Conservation (phyloP, 1,140 invertebrate species). For the Platyura marginata region DNA sequence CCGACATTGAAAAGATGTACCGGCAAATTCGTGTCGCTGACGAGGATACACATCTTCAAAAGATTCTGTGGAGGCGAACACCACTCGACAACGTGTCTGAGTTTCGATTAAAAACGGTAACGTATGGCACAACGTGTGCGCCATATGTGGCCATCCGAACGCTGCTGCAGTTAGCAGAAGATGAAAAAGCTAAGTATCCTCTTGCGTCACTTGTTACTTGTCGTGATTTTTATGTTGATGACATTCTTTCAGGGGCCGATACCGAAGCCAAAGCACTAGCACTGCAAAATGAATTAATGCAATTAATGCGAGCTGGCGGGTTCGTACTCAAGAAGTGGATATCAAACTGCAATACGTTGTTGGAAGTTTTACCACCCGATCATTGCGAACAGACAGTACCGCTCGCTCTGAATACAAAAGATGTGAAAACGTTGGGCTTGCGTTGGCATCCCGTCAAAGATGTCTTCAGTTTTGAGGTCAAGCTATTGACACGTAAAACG, state of each 20-base stretch:
- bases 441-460: constrained; percentile 1
- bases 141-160: constrained; percentile 17
- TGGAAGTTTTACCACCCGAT: background rate
- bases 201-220: constrained; percentile 4
- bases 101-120: constrained; percentile 14
- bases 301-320: constrained; percentile 7
- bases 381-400: background rate
- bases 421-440: background rate
- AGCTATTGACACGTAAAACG: background rate
- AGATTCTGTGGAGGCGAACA: constrained; percentile 9
- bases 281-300: constrained; percentile 7
- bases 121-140: too few relatives aligned
- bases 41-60: constrained; percentile 8
- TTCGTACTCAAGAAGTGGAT: constrained; percentile 12
- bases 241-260: constrained; percentile 20
- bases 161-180: constrained; percentile 18
- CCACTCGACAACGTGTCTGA: constrained; percentile 3
- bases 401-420: background rate
- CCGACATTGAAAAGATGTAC: constrained; percentile 11
- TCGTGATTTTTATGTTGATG: constrained; percentile 25
- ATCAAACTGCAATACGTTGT: constrained; percentile 8
- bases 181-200: constrained; percentile 8
- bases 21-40: constrained; percentile 11
- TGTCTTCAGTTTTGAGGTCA: background rate
- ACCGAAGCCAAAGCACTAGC: constrained; percentile 5